These are phyloP conservation scores for Tinamus guttatus DNA, from an alignment of 2,113 vertebrate species.

Conservation along the genomic window DNA sequence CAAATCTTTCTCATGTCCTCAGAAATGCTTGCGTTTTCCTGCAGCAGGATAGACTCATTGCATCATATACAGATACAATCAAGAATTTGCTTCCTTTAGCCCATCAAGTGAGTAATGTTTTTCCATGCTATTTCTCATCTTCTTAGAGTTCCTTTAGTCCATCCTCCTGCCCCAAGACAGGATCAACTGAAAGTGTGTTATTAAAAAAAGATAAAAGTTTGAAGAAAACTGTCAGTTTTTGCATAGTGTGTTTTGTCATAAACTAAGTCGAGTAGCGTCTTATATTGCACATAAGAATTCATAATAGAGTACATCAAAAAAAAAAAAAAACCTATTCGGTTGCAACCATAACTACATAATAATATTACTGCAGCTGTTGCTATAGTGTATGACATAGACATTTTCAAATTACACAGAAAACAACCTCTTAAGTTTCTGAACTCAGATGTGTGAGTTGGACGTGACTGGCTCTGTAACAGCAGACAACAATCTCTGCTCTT, in stretches of 20 bases:
- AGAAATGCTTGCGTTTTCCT: slow-evolving; percentile 29
- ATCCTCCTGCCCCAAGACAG: not conserved
- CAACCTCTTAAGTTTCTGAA: not conserved
- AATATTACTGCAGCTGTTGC: not conserved
- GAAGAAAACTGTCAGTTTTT: not conserved
- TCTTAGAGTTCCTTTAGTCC: not conserved
- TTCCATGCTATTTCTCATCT: not conserved
- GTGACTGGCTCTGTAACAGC: not conserved
- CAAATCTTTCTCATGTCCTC: slow-evolving; percentile 50
- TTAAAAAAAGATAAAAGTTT: not conserved
- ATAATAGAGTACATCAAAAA: fast-evolving
- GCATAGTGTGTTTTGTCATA: not conserved
- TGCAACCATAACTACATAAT: not conserved
- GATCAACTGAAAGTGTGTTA: not conserved
- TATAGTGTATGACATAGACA: not conserved
- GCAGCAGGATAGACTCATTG: not conserved
- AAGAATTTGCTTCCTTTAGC: not conserved
- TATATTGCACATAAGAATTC: not conserved
- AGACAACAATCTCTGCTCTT: not conserved
- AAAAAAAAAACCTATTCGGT: not conserved
- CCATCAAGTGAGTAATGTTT: not conserved
- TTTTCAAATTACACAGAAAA: not conserved
- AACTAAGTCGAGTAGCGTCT: not conserved
- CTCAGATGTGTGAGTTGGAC: not conserved
- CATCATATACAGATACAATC: not conserved